Evolutionary conservation across 2,113 vertebrate species (phyloP).

Genomic region (Lathamus discolor): DNA sequence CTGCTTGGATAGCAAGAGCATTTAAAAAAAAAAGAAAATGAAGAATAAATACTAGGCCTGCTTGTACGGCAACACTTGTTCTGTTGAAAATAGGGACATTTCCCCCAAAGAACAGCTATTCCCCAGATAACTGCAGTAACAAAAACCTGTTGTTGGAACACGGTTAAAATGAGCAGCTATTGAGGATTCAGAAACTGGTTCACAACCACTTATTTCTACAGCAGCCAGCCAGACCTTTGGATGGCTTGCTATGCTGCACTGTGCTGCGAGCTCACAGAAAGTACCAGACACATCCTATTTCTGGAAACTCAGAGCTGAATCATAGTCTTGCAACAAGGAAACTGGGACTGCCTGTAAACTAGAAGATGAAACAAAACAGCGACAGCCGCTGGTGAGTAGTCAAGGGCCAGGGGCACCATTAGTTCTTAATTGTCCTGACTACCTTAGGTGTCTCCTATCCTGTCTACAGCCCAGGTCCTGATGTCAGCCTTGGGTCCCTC

Average conservation of each 20-base stretch:
- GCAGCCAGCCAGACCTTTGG: neutral
- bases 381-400: neutral
- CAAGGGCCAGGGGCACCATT: accelerated
- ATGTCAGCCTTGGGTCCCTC: accelerated
- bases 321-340: neutral
- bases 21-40: neutral
- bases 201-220: neutral
- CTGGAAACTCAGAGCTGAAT: constrained; percentile 31
- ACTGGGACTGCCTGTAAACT: neutral
- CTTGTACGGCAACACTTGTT: neutral
- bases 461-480: neutral
- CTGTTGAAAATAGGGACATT: neutral
- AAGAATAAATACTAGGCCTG: neutral
- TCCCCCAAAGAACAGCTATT: neutral
- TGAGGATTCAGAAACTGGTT: neutral
- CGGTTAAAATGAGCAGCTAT: neutral
- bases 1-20: neutral
- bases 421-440: neutral
- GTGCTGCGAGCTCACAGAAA: neutral
- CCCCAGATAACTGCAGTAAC: neutral
- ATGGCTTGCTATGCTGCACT: neutral
- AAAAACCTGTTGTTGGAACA: neutral
- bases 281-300: neutral
- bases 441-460: neutral
- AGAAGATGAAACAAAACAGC: neutral